Base-by-base conservation (phyloP, 2,888 invertebrate genomes). In the Phyto melanocephala region DNA sequence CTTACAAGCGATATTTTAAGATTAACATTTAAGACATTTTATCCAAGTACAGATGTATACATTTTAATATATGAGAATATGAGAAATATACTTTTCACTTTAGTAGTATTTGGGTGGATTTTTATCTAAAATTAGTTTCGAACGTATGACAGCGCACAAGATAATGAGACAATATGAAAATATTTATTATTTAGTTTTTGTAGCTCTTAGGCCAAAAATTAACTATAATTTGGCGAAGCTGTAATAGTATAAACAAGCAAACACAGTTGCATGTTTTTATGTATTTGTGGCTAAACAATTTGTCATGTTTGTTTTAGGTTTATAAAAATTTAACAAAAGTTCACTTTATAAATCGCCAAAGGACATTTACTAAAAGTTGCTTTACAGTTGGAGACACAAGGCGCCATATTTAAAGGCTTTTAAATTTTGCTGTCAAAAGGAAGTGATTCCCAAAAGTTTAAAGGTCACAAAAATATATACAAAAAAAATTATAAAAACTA, bases 51-150 rank as follows among this genome's bases (percentile, higher is more conserved):
- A 65, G 15, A 35, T 45, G 45, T 56, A 15, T 6, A 15, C 60
- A 72, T 47, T 40, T 58, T 35, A 60, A 67, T 62, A 52, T 52
- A 60, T 67, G 22, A 24, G 11, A 37, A 54, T 47, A 15, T 10
- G 4, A 40, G 20, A 40, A 15, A 13, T 50, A 11, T 28, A 63
- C 68, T 78, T 72, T 8, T 47, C 28, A 28, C n/a, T n/a, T n/a
- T n/a, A 22, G 35, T 58, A 37, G 20, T 58, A 65, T 54, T 79
- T 71, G 72, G 72, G 42, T 78, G 67, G 24, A n/a, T 47, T 54
- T 62, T 74, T 79, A 76, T 82, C 75, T 72, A n/a, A 76, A 82
- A 82, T 82, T 79, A 71, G 79, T 75, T 79, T 54, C 28, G 65
- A 79, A 75, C 71, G 60, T 67, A 40, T 76, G 71, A 71, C 70